These are phyloP conservation scores for Cantharis lateralis DNA, from an alignment of 2,888 invertebrate genomes.

Conservation along the genomic window DNA sequence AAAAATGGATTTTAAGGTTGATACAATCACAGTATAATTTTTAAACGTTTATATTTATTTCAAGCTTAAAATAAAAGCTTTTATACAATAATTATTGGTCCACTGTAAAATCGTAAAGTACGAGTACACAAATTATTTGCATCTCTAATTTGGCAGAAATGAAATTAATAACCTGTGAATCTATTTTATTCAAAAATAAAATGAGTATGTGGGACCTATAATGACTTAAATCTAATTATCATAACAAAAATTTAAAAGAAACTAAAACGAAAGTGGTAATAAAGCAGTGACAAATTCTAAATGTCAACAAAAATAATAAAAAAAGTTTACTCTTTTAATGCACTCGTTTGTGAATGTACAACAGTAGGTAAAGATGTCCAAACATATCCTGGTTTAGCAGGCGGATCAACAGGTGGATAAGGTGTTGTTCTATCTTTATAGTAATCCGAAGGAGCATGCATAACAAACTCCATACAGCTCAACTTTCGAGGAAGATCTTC, in stretches of 20 bases:
- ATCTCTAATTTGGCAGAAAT: no score
- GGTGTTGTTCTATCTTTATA: slow-evolving; percentile 78
- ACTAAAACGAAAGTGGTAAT: neutral
- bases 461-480: slow-evolving; percentile 87
- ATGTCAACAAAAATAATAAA: neutral
- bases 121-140: no score
- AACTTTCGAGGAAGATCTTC: slow-evolving; percentile 87
- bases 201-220: neutral
- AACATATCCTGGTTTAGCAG: slow-evolving; percentile 61
- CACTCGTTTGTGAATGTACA: neutral
- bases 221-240: neutral
- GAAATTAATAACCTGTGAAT: neutral
- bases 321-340: neutral
- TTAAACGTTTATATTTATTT: no score
- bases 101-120: no score
- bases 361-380: slow-evolving; percentile 59
- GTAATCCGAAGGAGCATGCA: slow-evolving; percentile 93
- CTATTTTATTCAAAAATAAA: neutral
- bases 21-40: no score
- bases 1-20: no score
- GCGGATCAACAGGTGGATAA: slow-evolving; percentile 65
- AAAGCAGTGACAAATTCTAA: neutral
- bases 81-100: no score
- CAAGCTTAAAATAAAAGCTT: no score
- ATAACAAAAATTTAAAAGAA: neutral